A percentile compares a stretch with the other conserved stretches of the same genome.
phyloP scores from a whole-genome alignment of 1,140 invertebrate species.

The Panulirus ornatus region DNA sequence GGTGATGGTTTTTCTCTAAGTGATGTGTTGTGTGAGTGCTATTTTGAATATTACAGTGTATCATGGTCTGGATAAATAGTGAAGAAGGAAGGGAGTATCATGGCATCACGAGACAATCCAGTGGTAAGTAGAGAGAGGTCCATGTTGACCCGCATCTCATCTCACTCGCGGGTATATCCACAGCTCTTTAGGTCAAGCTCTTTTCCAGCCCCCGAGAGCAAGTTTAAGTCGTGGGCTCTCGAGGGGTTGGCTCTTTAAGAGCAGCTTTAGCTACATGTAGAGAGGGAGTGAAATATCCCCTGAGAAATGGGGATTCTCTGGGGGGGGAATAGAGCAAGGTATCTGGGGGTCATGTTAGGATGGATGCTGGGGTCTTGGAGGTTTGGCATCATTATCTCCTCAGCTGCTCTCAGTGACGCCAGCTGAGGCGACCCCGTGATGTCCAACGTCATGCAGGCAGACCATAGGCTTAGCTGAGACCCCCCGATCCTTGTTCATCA shows the following conservation, averaged over 20 bases:
- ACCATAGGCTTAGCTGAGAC: too few relatives aligned
- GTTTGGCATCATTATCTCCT: constrained; percentile 4
- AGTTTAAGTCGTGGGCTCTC: neutral
- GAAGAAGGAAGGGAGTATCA: constrained; percentile 23
- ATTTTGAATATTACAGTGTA: constrained; percentile 64
- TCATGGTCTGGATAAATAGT: constrained; percentile 64
- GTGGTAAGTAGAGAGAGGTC: constrained; percentile 54
- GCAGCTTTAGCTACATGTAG: too few relatives aligned
- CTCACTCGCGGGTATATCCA: constrained; percentile 45
- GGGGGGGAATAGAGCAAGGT: neutral
- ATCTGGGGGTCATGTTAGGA: neutral
- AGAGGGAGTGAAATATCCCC: neutral
- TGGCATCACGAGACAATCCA: constrained; percentile 72
- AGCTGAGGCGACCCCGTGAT: neutral
- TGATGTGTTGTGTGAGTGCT: constrained; percentile 72
- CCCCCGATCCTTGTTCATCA: too few relatives aligned
- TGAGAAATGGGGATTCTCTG: neutral
- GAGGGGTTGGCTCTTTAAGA: neutral
- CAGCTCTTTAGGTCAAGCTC: constrained; percentile 47
- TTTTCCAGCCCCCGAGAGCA: constrained; percentile 1
- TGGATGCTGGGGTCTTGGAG: constrained; percentile 23
- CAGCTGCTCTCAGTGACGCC: constrained; percentile 3
- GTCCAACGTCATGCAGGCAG: too few relatives aligned
- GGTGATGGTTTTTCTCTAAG: constrained; percentile 67
- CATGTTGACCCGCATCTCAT: neutral